Percentiles rank a stretch among this genome's conserved stretches.
These are phyloP conservation scores for Drosophila mauritiana DNA, from an alignment of 1,140 invertebrate species.

Conservation along the genomic window DNA sequence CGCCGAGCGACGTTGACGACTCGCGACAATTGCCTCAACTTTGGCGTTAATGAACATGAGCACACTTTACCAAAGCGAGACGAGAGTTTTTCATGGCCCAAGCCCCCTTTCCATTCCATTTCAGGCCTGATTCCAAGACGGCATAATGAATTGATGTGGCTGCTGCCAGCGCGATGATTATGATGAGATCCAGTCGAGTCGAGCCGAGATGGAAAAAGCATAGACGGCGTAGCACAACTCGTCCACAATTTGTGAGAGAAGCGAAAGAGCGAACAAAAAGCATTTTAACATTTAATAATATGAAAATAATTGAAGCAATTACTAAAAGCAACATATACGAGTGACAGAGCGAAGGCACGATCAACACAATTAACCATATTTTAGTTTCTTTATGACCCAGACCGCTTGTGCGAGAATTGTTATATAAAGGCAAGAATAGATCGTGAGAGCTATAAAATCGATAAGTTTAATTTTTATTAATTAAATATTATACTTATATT, in stretches of 20 bases:
- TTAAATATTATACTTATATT: neutral
- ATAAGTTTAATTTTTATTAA: neutral
- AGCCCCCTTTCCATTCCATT: slow-evolving; percentile 21
- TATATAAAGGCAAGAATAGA: slow-evolving; percentile 37
- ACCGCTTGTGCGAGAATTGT: slow-evolving; percentile 41
- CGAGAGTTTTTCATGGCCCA: slow-evolving; percentile 47
- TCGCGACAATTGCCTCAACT: slow-evolving; percentile 79
- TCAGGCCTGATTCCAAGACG: slow-evolving; percentile 30
- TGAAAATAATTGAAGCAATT: slow-evolving; percentile 83
- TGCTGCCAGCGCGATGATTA: slow-evolving; percentile 35
- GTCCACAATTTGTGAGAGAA: slow-evolving; percentile 45
- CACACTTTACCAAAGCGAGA: slow-evolving; percentile 69
- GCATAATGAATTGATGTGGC: slow-evolving; percentile 73
- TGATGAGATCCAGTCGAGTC: slow-evolving; percentile 20
- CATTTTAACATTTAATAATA: slow-evolving; percentile 81
- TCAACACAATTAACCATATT: slow-evolving; percentile 68
- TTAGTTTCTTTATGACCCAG: slow-evolving; percentile 54
- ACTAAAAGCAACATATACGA: slow-evolving; percentile 33
- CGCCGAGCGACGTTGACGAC: slow-evolving; percentile 46
- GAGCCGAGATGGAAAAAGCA: neutral
- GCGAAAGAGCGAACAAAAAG: slow-evolving; percentile 70
- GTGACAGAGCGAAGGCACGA: slow-evolving; percentile 36
- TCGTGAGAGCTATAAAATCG: neutral
- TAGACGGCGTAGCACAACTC: neutral
- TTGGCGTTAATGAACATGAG: slow-evolving; percentile 83